Percentiles rank a stretch among this genome's conserved stretches.
Evolutionary conservation across 2,888 invertebrate species (phyloP).

Genomic region (Andrena camellia): DNA sequence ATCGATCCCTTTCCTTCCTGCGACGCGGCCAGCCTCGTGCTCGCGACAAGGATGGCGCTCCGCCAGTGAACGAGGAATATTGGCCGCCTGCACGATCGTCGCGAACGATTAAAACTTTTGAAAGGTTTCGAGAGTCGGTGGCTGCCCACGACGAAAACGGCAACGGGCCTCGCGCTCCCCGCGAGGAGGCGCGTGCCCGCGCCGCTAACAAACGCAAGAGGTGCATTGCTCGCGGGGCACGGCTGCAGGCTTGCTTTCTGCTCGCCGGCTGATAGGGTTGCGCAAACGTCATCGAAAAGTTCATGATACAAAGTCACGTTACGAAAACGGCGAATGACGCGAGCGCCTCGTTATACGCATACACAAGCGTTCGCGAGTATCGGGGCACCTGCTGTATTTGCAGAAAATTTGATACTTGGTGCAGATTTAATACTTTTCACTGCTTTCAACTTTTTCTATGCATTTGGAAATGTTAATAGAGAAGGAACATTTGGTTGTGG

Average conservation of each 20-base stretch:
- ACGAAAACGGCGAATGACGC: slow-evolving; percentile 74
- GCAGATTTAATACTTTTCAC: too few species aligned
- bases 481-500: too few species aligned
- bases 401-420: too few species aligned
- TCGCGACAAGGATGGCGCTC: background rate
- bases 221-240: background rate
- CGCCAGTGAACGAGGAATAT: slow-evolving; percentile 4
- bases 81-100: background rate
- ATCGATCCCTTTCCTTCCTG: background rate
- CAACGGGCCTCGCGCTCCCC: slow-evolving; percentile 43
- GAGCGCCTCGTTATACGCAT: slow-evolving; percentile 50
- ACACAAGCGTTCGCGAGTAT: too few species aligned
- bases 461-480: too few species aligned
- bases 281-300: slow-evolving; percentile 84
- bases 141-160: slow-evolving; percentile 13
- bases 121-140: slow-evolving; percentile 8
- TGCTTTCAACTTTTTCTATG: too few species aligned
- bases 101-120: background rate
- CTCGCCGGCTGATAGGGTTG: slow-evolving; percentile 74
- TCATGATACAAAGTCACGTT: slow-evolving; percentile 85
- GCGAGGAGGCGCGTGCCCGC: slow-evolving; percentile 10
- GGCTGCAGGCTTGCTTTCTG: slow-evolving; percentile 44
- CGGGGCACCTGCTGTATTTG: too few species aligned
- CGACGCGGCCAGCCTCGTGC: background rate
- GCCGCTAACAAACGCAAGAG: slow-evolving; percentile 39